Evolutionary conservation across 1,140 invertebrate species (phyloP).

Genomic region (Hesperophylax magnus): DNA sequence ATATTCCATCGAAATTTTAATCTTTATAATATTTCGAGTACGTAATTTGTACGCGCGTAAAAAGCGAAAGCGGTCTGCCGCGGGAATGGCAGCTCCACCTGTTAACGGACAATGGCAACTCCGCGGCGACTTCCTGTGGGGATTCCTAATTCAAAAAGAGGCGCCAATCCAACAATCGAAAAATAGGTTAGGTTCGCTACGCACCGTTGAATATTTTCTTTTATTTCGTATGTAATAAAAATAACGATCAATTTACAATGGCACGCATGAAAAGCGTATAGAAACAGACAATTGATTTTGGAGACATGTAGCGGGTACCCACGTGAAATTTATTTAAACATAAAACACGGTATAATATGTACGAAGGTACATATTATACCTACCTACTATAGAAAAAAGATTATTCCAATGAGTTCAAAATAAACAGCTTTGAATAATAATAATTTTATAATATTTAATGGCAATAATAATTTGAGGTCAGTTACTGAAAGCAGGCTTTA

Average conservation of each 20-base stretch:
- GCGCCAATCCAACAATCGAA: constrained; percentile 57
- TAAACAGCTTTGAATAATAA: too few relatives aligned
- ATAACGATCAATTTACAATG: constrained; percentile 37
- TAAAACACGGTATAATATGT: neutral
- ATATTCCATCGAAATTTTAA: too few relatives aligned
- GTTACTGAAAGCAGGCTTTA: neutral
- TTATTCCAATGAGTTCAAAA: too few relatives aligned
- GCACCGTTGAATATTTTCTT: constrained; percentile 40
- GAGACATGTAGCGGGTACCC: neutral
- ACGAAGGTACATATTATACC: neutral
- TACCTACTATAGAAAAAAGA: too few relatives aligned
- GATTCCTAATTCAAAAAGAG: constrained; percentile 59
- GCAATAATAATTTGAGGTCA: too few relatives aligned
- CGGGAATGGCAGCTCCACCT: constrained; percentile 65
- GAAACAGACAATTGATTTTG: constrained; percentile 43
- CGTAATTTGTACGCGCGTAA: constrained; percentile 9
- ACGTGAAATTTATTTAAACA: neutral
- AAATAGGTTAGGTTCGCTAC: constrained; percentile 49
- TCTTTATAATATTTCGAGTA: neutral
- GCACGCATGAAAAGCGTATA: constrained; percentile 36
- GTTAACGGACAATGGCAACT: constrained; percentile 59
- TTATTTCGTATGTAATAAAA: constrained; percentile 21
- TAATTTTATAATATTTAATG: too few relatives aligned
- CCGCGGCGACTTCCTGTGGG: constrained; percentile 64
- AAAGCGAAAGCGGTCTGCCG: constrained; percentile 23